Conservation (phyloP, 2,797 vertebrate genomes). For the Sarcophilus harrisii region DNA sequence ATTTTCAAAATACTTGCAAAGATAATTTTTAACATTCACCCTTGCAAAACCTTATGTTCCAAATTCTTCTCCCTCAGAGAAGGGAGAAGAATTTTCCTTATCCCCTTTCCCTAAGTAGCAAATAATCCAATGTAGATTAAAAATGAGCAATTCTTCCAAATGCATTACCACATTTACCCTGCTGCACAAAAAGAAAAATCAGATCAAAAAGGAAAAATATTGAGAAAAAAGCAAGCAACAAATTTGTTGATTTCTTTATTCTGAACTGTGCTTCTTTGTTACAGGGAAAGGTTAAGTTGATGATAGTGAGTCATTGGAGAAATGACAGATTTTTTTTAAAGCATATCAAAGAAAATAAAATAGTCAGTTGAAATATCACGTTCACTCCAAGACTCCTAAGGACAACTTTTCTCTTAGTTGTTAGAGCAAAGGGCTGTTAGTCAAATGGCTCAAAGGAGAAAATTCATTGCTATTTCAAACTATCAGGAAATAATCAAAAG, state of each 20-base stretch:
- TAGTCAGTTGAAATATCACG: background rate
- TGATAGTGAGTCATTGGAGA: background rate
- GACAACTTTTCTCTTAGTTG: slow-evolving; percentile 29
- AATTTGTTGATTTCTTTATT: background rate
- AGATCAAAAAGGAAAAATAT: too few species aligned
- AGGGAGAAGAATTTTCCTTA: too few species aligned
- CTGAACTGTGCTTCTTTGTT: background rate
- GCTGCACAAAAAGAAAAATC: too few species aligned
- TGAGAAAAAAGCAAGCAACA: too few species aligned
- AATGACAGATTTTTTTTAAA: background rate
- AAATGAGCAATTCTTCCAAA: too few species aligned
- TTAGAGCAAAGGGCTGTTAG: slow-evolving; percentile 15
- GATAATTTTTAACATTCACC: too few species aligned
- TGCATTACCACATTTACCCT: too few species aligned
- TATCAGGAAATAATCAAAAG: background rate
- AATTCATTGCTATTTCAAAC: slow-evolving; percentile 28
- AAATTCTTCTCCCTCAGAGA: too few species aligned
- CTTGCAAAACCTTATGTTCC: too few species aligned
- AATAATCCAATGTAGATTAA: too few species aligned
- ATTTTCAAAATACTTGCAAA: too few species aligned
- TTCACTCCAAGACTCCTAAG: background rate
- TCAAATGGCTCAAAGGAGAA: slow-evolving; percentile 41
- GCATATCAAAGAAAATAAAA: background rate
- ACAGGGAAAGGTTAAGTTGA: background rate
- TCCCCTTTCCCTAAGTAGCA: too few species aligned